Evolutionary conservation across 2,888 invertebrate genomes (phyloP), one percentile per base, ranked within the genome.

Genomic region (Chloroclysta siterata): DNA sequence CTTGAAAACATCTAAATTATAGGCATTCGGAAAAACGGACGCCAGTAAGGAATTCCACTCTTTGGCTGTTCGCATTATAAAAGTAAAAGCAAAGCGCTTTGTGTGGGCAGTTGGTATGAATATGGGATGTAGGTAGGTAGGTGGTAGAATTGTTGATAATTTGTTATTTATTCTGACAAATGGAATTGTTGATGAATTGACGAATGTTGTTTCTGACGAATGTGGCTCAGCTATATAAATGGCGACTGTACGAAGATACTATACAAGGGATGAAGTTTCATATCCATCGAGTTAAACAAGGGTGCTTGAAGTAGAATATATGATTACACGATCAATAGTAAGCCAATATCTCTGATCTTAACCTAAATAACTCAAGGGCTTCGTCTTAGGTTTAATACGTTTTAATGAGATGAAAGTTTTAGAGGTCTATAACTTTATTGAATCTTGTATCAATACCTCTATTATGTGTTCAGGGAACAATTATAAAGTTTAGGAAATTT

Each of bases 301-400:
- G 89, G 87, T 84, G 81, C 86, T 88, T 85, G 85, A 83, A 83
- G 78, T 79, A 72, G 89, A 88, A 89, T 89, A 87, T 84, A 86
- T 89, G 87, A 90, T 82, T 79, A 78, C 74, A 69, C 77, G 85
- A 88, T 88, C 87, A 81, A 86, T 89, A 82, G 76, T 75, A 77
- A 72, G 80, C 65, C 65, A 65, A 65, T 82, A 83, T 78, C 75
- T 74, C 66, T 69, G 66, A 69, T 70, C 65, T 51, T 63, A 74
- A 72, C 72, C 73, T 76, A 73, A 75, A 72, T 73, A 70, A 76
- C 71, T 78, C 72, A 75, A 80, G 70, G 74, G 76, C 72, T 73
- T 73, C 60, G 53, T 62, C 62, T 60, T 62, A 59, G 48, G 64
- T 55, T 65, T 61, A 56, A 65, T 58, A 66, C 58, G 59, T 65